A percentile compares a stretch with the other conserved stretches of the same genome.
Evolutionary conservation across 2,113 vertebrate genomes (phyloP).

Genomic region (Eurypyga helias): DNA sequence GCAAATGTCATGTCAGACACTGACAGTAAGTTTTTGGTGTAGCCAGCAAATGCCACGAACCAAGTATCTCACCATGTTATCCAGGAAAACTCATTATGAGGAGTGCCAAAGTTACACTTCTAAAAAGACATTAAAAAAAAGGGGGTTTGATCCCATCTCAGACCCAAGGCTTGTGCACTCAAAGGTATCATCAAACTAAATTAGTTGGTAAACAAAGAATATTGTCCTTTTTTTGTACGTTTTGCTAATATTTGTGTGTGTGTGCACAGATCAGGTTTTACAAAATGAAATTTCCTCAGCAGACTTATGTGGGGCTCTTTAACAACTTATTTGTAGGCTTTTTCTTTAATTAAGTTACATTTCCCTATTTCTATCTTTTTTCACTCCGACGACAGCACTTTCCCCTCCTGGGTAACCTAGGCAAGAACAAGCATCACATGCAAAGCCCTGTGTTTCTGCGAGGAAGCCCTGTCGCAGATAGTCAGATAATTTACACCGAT

Average conservation of each 20-base stretch:
- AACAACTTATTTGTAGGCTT: neutral
- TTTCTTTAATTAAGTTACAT: neutral
- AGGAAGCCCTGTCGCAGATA: neutral
- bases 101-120: neutral
- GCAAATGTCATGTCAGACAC: neutral
- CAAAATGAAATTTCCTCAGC: neutral
- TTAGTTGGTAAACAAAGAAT: neutral
- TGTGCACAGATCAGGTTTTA: neutral
- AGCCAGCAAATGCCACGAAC: neutral
- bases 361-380: neutral
- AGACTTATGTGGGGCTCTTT: neutral
- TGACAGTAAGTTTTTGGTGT: neutral
- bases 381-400: neutral
- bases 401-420: neutral
- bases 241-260: neutral
- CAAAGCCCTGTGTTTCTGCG: constrained; percentile 2
- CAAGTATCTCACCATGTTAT: neutral
- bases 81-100: neutral
- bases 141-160: neutral
- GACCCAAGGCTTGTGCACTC: neutral
- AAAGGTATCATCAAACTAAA: neutral
- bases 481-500: neutral
- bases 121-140: neutral
- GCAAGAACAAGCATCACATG: constrained; percentile 7
- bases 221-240: neutral